Evolutionary conservation across 2,888 invertebrate genomes (phyloP).

Genomic region (Mellilla xanthometata): DNA sequence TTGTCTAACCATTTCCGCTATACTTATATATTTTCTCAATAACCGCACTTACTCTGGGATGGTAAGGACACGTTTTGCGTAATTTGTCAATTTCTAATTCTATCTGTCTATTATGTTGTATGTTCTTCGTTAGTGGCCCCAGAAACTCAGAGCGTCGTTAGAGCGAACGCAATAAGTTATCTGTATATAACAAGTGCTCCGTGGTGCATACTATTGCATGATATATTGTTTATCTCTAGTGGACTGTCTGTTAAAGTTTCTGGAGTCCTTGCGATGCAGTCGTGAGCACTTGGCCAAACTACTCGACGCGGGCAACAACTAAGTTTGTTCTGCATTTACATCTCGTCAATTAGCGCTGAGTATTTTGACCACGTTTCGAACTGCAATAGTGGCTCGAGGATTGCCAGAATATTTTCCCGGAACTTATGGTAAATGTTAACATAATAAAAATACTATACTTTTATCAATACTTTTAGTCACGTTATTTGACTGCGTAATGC

Average conservation of each 20-base stretch:
- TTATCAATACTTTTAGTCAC: too few species aligned
- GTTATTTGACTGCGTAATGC: too few species aligned
- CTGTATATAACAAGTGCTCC: constrained; percentile 26
- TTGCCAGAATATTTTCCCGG: constrained; percentile 50
- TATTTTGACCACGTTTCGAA: constrained; percentile 46
- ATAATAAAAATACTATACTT: neutral
- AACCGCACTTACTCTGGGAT: constrained; percentile 70
- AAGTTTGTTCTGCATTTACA: too few species aligned
- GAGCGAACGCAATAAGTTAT: constrained; percentile 25
- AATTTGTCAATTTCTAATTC: constrained; percentile 49
- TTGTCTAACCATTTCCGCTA: constrained; percentile 56
- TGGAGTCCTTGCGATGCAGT: constrained; percentile 52
- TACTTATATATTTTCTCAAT: constrained; percentile 66
- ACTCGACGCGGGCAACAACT: too few species aligned
- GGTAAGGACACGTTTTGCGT: constrained; percentile 73
- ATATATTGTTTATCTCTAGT: constrained; percentile 38
- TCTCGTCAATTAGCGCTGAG: too few species aligned
- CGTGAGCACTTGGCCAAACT: constrained; percentile 53
- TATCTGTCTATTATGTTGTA: constrained; percentile 42
- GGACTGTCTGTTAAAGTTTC: constrained; percentile 54
- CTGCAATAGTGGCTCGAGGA: constrained; percentile 47
- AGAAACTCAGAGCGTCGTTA: constrained; percentile 50
- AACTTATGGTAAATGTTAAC: constrained; percentile 18
- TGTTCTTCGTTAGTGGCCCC: constrained; percentile 53
- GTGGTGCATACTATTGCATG: constrained; percentile 46